Base-by-base conservation (phyloP, 1,140 invertebrate species). In the Pseudomyrmex gracilis region DNA sequence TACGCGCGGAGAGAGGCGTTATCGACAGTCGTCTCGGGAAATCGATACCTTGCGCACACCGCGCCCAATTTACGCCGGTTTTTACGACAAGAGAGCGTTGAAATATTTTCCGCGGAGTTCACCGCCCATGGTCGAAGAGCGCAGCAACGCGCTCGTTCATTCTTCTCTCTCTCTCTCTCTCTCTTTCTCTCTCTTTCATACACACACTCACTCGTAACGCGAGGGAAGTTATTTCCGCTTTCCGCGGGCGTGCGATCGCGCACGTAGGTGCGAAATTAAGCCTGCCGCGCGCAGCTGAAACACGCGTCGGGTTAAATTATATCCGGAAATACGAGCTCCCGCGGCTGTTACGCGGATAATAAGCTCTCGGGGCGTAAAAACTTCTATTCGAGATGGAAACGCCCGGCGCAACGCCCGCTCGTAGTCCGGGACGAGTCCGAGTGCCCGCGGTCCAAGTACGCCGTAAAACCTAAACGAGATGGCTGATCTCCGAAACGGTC, bases 201-300 rank as follows among this genome's bases (percentile, higher is more conserved):
- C 34, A 34, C 24, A 34, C 53, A 1, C 55, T 58, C 34, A 2
- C 45, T 70, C 76, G 64, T 70, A 78, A 78, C 76, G 64, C 22
- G 15, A 55, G 43, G 53, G 15, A 78, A 78, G 76, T 78, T 78
- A 78, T 78, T 78, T 78, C 76, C 64, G 66, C 58, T 78, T 78
- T 78, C 34, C 76, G 64, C 70, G 67, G 17, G 64, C 51, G 34
- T 53, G 76, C 51, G 76, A 78, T 78, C 73, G 80, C 80, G 73
- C 86, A 83, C 84, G 83, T 83, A 82, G 61, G 49, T 77, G 82
- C 82, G 60, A 71, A 67, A 85, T 77, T 74, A 63, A 64, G 82
- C 71, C 85, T 78, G 58, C 70, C 66, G 43, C 84, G 63, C 53
- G 61, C 51, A 53, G 66, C 68, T 73, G 55, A 63, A 78, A 83